Conservation (phyloP, 1,140 invertebrate species). For the Cydia strobilella region DNA sequence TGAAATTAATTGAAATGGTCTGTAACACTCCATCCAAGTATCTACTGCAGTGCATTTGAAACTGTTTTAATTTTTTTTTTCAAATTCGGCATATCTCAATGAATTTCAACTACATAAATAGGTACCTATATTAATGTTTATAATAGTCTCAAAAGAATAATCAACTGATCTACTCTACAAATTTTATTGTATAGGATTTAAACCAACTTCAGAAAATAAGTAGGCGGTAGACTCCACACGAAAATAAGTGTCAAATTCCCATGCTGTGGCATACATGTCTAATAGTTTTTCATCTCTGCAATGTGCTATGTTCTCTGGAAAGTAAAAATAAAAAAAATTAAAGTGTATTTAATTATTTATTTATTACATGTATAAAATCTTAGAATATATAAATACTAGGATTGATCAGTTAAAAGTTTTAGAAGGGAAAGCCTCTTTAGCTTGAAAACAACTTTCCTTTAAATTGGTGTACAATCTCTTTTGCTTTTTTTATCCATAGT, state of each 20-base stretch:
- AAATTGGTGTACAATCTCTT: no score
- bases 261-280: conserved; percentile 65
- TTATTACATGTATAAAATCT: no score
- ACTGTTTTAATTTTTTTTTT: no score
- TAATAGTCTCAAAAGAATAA: not conserved
- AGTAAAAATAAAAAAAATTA: conserved; percentile 31
- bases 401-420: no score
- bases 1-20: no score
- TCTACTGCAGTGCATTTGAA: no score
- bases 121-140: not conserved
- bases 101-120: not conserved
- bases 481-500: no score
- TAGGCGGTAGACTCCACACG: conserved; percentile 54
- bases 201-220: conserved; percentile 68
- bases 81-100: not conserved
- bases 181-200: conserved; percentile 36
- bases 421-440: no score
- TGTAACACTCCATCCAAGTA: no score
- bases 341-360: no score
- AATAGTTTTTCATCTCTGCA: conserved; percentile 69
- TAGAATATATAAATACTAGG: no score
- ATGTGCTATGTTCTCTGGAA: conserved; percentile 76
- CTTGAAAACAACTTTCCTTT: no score
- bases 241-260: conserved; percentile 66
- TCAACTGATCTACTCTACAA: not conserved